These are phyloP conservation scores for Lymantria monacha DNA, from an alignment of 2,888 invertebrate species.

Conservation along the genomic window DNA sequence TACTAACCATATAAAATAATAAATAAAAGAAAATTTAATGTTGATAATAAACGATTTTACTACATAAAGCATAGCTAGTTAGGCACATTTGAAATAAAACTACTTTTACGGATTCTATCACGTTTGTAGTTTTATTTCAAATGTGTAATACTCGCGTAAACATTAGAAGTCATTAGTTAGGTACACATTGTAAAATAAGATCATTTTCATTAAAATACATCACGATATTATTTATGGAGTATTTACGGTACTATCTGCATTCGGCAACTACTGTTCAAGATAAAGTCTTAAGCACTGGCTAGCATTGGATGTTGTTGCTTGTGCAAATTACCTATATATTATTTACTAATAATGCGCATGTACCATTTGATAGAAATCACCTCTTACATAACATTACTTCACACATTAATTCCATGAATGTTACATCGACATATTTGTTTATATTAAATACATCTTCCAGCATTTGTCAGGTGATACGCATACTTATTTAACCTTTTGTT, in stretches of 20 bases:
- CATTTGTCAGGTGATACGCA: slow-evolving; percentile 85
- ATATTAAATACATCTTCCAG: slow-evolving; percentile 77
- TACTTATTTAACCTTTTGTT: slow-evolving; percentile 46
- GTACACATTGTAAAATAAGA: not conserved
- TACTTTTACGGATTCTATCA: too few species aligned
- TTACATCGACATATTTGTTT: slow-evolving; percentile 61
- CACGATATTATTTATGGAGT: too few species aligned
- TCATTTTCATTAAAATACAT: slow-evolving; percentile 1
- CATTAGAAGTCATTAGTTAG: too few species aligned
- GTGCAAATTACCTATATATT: slow-evolving; percentile 46
- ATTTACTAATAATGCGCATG: slow-evolving; percentile 61
- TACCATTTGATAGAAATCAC: slow-evolving; percentile 64
- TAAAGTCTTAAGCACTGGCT: slow-evolving; percentile 11
- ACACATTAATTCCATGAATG: slow-evolving; percentile 69
- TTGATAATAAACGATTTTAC: too few species aligned
- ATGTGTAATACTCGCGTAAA: too few species aligned
- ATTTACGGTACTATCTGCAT: too few species aligned
- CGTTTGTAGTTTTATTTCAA: too few species aligned
- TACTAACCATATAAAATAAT: not conserved
- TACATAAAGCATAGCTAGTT: too few species aligned
- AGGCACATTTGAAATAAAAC: too few species aligned
- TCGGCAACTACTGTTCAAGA: too few species aligned
- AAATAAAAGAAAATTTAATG: too few species aligned
- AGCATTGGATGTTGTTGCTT: slow-evolving; percentile 54
- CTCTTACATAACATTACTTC: slow-evolving; percentile 66